Conservation (phyloP, 2,797 vertebrate genomes). For the Orestias chungarensis region DNA sequence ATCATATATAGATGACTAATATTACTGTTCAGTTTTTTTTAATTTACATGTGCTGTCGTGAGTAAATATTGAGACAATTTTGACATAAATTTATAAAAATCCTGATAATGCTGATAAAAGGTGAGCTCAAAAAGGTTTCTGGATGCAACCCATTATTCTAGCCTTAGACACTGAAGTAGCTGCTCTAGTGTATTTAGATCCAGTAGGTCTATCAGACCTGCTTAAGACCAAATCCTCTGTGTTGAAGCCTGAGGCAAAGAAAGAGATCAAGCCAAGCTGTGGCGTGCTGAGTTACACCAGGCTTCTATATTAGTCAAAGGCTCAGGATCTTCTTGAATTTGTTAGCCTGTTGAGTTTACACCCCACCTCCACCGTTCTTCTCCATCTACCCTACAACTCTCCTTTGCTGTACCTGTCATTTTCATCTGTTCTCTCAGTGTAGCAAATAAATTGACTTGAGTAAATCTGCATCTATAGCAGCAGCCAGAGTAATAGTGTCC, state of each 20-base stretch:
- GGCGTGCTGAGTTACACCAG: slow-evolving; percentile 36
- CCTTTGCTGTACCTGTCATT: slow-evolving; percentile 29
- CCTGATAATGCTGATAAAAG: neutral
- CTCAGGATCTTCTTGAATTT: slow-evolving; percentile 43
- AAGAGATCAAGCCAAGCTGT: slow-evolving; percentile 41
- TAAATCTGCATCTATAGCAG: slow-evolving; percentile 62
- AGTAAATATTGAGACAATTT: neutral
- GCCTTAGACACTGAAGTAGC: slow-evolving; percentile 28
- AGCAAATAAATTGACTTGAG: slow-evolving; percentile 63
- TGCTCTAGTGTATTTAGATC: slow-evolving; percentile 29
- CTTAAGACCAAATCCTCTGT: slow-evolving; percentile 54
- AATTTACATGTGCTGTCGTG: neutral
- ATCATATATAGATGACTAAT: neutral
- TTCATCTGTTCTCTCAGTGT: slow-evolving; percentile 30
- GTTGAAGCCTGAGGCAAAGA: slow-evolving; percentile 49
- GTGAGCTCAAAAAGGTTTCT: neutral
- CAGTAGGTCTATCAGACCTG: slow-evolving; percentile 41
- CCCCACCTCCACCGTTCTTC: slow-evolving; percentile 23
- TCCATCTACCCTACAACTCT: neutral
- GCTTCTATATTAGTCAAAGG: slow-evolving; percentile 49
- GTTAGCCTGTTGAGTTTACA: slow-evolving; percentile 39
- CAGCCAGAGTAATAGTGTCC: slow-evolving; percentile 59
- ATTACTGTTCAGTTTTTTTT: neutral
- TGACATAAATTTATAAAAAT: neutral
- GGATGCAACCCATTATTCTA: slow-evolving; percentile 4